A percentile compares a stretch with the other conserved stretches of the same genome.
Conservation (phyloP, 2,113 vertebrate genomes). For the Xyliphius kryptos region DNA sequence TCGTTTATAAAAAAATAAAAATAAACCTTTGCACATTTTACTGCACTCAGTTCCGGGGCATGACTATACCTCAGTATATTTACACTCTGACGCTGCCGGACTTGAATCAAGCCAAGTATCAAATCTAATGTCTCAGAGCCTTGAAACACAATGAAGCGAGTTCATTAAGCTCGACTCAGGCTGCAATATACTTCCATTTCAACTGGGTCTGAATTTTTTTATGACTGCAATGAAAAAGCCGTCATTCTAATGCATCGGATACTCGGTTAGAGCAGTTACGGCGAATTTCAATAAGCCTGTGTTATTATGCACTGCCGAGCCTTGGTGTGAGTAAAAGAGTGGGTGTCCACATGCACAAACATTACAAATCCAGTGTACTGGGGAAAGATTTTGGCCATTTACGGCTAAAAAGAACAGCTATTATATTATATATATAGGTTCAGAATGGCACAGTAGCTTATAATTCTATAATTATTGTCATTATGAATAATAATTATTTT, state of each 20-base stretch:
- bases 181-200: conserved; percentile 10
- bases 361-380: conserved; percentile 12
- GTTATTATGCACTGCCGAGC: conserved; percentile 42
- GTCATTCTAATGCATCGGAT: too few species aligned
- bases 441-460: too few species aligned
- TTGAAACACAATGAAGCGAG: conserved; percentile 10
- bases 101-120: conserved; percentile 10
- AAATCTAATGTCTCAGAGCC: conserved; percentile 24
- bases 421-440: too few species aligned
- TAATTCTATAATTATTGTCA: too few species aligned
- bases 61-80: conserved; percentile 11
- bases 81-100: conserved; percentile 16
- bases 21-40: conserved; percentile 15
- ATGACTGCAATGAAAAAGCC: too few species aligned
- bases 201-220: too few species aligned
- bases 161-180: conserved; percentile 23
- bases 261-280: too few species aligned
- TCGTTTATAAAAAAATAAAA: conserved; percentile 30
- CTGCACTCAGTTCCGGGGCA: conserved; percentile 11
- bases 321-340: conserved; percentile 28
- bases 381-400: too few species aligned
- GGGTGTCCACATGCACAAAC: conserved; percentile 21
- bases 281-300: conserved; percentile 51
- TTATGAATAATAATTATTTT: too few species aligned
- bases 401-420: too few species aligned